phyloP scores from a whole-genome alignment of 2,797 vertebrate species.

The Pantherophis alleghaniensis region DNA sequence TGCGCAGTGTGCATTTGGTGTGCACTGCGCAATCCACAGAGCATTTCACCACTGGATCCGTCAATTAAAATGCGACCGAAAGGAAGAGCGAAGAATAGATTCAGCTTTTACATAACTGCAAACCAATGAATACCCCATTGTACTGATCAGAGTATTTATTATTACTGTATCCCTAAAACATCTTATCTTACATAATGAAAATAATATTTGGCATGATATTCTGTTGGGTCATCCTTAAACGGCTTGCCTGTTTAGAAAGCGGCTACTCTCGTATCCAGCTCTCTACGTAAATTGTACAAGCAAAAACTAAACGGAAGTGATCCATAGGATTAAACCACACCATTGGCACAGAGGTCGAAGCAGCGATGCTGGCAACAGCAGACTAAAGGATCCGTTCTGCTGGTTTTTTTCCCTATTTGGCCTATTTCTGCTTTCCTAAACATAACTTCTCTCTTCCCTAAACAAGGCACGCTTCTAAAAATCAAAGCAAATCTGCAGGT shows the following conservation, averaged over 20 bases:
- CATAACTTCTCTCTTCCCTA: not conserved
- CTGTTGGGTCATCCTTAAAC: constrained; percentile 41
- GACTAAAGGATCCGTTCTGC: constrained; percentile 41
- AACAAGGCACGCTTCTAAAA: constrained; percentile 37
- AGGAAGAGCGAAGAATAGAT: not conserved
- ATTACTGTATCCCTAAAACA: constrained; percentile 44
- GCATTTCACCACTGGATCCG: not conserved
- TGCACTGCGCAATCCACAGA: too few relatives aligned
- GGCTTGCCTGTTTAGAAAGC: constrained; percentile 22
- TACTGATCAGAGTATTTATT: constrained; percentile 61
- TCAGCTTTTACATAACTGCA: constrained; percentile 17
- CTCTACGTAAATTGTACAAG: constrained; percentile 21
- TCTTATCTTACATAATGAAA: constrained; percentile 50
- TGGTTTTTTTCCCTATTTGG: constrained; percentile 23
- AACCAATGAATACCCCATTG: constrained; percentile 24
- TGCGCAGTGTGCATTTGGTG: too few relatives aligned
- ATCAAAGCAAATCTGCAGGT: constrained; percentile 54
- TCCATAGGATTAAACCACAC: constrained; percentile 24
- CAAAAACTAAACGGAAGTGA: constrained; percentile 51
- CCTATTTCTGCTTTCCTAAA: constrained; percentile 43
- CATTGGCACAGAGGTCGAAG: constrained; percentile 33
- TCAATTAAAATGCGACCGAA: not conserved
- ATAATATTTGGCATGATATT: constrained; percentile 53
- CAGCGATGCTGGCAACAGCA: not conserved
- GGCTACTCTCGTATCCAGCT: not conserved